phyloP scores from a whole-genome alignment of 2,888 invertebrate genomes.

The Brachypalpus laphriformis region DNA sequence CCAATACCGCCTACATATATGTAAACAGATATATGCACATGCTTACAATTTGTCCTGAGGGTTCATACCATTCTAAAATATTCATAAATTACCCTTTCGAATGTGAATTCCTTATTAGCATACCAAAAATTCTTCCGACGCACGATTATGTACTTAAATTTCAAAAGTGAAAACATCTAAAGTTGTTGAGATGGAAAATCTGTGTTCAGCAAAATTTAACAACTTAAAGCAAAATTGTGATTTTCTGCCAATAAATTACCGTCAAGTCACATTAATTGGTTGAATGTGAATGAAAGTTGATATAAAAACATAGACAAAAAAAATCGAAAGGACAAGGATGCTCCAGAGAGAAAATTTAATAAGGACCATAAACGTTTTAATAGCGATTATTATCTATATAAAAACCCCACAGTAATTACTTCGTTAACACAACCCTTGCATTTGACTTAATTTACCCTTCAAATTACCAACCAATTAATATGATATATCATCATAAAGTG shows the following conservation, averaged over 20 bases:
- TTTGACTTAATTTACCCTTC: conserved; percentile 27
- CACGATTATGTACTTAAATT: not conserved
- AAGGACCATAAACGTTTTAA: conserved; percentile 6
- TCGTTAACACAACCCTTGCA: conserved; percentile 14
- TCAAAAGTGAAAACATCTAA: not conserved
- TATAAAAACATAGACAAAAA: not conserved
- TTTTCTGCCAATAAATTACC: not conserved
- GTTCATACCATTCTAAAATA: not conserved
- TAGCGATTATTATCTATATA: conserved; percentile 1
- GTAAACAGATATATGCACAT: not conserved
- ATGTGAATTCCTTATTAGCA: not conserved
- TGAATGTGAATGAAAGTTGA: not conserved
- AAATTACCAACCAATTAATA: conserved; percentile 44
- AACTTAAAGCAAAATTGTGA: not conserved
- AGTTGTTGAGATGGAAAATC: conserved; percentile 7
- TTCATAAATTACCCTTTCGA: not conserved
- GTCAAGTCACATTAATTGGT: not conserved
- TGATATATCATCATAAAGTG: conserved; percentile 19
- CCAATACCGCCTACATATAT: not conserved
- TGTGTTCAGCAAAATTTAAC: not conserved
- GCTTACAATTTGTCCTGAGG: no score
- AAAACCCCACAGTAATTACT: not conserved
- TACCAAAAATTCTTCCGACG: not conserved
- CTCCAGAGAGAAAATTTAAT: not conserved
- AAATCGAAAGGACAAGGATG: not conserved